These are phyloP conservation scores for Gonatopus flavifemur DNA, from an alignment of 1,140 invertebrate species.

Conservation along the genomic window DNA sequence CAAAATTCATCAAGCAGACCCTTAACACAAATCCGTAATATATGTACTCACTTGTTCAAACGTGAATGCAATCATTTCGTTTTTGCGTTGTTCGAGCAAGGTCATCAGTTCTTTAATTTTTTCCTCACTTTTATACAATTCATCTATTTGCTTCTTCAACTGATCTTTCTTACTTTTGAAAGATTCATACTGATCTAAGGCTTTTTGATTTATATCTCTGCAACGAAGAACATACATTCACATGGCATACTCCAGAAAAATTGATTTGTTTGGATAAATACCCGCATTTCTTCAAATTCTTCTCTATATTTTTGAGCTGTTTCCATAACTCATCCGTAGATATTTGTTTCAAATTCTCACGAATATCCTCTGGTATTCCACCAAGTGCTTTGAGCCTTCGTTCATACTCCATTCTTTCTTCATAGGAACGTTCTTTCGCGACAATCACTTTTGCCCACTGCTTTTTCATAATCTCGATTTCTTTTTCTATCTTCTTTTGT, in stretches of 20 bases:
- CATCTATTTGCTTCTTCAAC: slow-evolving; percentile 69
- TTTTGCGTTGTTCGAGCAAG: slow-evolving; percentile 93
- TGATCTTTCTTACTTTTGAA: slow-evolving; percentile 99
- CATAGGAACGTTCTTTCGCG: too few relatives aligned
- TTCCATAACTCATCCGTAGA: not conserved
- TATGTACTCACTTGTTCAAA: slow-evolving; percentile 91
- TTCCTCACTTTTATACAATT: slow-evolving; percentile 85
- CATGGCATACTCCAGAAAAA: slow-evolving; percentile 1
- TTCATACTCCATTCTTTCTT: too few relatives aligned
- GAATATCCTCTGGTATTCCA: too few relatives aligned
- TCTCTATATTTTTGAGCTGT: not conserved
- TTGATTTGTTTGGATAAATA: not conserved
- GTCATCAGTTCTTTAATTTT: slow-evolving; percentile 94
- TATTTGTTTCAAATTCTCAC: too few relatives aligned
- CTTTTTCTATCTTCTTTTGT: not conserved
- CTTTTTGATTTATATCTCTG: slow-evolving; percentile 98
- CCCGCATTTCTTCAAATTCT: slow-evolving; percentile 5
- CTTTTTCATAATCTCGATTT: not conserved
- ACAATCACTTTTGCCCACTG: too few relatives aligned
- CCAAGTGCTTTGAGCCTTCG: too few relatives aligned
- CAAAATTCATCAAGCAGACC: too few relatives aligned
- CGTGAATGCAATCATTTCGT: slow-evolving; percentile 96
- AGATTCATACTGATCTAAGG: slow-evolving; percentile 96
- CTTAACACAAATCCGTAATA: too few relatives aligned
- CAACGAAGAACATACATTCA: slow-evolving; percentile 8